Evolutionary conservation across 2,888 invertebrate species (phyloP).

Genomic region (Acronicta leporina): DNA sequence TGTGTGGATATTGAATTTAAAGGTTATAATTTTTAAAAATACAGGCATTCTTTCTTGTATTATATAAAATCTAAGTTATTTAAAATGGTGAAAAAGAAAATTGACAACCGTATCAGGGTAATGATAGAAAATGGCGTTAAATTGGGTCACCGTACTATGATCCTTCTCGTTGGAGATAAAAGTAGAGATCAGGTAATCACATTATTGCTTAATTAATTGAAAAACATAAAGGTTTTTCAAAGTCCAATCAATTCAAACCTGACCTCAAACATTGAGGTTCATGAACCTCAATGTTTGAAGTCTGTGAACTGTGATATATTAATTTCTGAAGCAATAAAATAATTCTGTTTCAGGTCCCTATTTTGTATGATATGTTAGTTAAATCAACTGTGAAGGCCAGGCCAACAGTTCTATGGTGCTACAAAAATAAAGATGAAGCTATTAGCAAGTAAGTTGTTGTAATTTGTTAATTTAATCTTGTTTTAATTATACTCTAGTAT

Average conservation of each 20-base stretch:
- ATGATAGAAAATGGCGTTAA: conserved; percentile 99
- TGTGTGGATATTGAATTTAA: conserved; percentile 23
- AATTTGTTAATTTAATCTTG: no score
- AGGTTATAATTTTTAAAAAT: conserved; percentile 64
- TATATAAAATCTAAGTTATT: conserved; percentile 23
- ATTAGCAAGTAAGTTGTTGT: conserved; percentile 92
- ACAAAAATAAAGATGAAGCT: conserved; percentile 97
- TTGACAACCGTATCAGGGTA: conserved; percentile 98
- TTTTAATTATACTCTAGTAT: no score
- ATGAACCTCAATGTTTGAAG: no score
- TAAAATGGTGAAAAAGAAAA: conserved; percentile 97
- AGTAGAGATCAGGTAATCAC: conserved; percentile 95
- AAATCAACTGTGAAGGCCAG: conserved; percentile 98
- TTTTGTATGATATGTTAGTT: conserved; percentile 98
- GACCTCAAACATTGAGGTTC: no score
- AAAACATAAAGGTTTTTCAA: neutral
- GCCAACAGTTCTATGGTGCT: conserved; percentile 99
- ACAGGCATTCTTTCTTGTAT: conserved; percentile 21
- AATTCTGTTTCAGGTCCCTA: conserved; percentile 93
- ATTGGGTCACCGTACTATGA: conserved; percentile 96
- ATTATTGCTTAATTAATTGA: conserved; percentile 2
- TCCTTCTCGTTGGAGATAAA: conserved; percentile 98
- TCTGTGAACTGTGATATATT: no score
- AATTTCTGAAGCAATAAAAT: neutral
- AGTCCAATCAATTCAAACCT: no score